Evolutionary conservation across 2,797 vertebrate species (phyloP).

Genomic region (Fringilla coelebs): DNA sequence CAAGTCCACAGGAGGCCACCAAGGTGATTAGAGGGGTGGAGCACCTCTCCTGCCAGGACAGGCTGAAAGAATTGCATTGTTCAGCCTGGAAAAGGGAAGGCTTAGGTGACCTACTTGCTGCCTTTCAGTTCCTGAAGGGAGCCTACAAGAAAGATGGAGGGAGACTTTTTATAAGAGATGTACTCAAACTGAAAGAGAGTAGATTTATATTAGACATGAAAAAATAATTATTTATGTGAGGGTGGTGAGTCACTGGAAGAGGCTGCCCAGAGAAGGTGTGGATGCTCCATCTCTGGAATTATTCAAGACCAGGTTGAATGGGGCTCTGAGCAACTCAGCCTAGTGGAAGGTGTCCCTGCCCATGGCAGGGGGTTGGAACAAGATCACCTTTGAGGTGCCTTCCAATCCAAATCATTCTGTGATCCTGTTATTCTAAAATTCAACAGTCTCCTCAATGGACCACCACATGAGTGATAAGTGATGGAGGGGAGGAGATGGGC

Average conservation of each 20-base stretch:
- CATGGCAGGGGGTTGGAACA: neutral
- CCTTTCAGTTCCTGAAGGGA: neutral
- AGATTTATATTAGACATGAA: neutral
- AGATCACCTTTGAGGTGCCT: neutral
- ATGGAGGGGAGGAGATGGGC: neutral
- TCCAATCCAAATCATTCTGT: neutral
- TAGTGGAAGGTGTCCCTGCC: neutral
- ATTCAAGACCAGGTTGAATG: neutral
- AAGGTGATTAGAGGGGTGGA: neutral
- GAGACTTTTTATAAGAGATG: neutral
- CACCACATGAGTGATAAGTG: fast-evolving
- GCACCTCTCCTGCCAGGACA: neutral
- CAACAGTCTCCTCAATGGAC: neutral
- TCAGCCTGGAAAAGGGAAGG: neutral
- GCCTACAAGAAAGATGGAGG: neutral
- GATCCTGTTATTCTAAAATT: neutral
- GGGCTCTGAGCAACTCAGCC: neutral
- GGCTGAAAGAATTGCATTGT: neutral
- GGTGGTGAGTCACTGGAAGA: neutral
- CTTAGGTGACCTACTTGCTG: neutral
- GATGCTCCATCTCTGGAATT: neutral
- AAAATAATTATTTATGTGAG: neutral
- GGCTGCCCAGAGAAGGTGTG: neutral
- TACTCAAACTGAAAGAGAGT: neutral
- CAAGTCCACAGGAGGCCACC: neutral